Base-by-base conservation (phyloP, 2,113 vertebrate genomes). In the Bufo gargarizans region DNA sequence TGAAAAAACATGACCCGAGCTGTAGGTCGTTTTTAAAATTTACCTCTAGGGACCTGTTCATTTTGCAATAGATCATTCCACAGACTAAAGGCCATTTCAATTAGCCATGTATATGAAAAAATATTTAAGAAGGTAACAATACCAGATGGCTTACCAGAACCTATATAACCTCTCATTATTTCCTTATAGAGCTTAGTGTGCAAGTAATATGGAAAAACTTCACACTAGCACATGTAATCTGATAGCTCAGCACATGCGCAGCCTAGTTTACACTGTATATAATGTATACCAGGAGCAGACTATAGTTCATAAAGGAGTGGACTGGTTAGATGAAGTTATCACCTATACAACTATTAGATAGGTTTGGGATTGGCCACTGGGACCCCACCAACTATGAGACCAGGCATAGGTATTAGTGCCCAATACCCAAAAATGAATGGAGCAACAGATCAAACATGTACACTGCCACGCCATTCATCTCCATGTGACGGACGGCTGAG, bases 1-100 rank as follows among this genome's bases (percentile, higher is more conserved):
- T 72, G 67, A 65, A 84, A 65, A 84, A 71, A 83, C 45, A 63
- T 50, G 33, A 83, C 81, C 59, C 10, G 20, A 7, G 17, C 56
- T 61, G 6, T 59, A 61, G 81, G 43, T 83, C 3, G 5, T 69
- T 67, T 69, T 81, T 81, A 19, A 61, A 3, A 81, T 59, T 45
- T 59, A 17, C 0, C 55, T 33, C 22, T 53, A 58, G 77, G 55
- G 55, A 80, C n/a, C 77, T 7, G 20, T 78, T 58, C 53, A 58
- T 58, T 58, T 12, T 17, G 4, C 19, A 53, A 56, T 79, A 33
- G 20, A 56, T 59, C 6, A 59, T 8, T 61, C 12, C 0, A 19
- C 22, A 45, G 16, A n/a, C 59, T 58, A 80, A 79, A 56, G 53
- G 1, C 22, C 7, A 59, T 58, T 80, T 59, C n/a, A 80, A 81